Conservation (phyloP, 2,113 vertebrate species). For the Rallus limicola region DNA sequence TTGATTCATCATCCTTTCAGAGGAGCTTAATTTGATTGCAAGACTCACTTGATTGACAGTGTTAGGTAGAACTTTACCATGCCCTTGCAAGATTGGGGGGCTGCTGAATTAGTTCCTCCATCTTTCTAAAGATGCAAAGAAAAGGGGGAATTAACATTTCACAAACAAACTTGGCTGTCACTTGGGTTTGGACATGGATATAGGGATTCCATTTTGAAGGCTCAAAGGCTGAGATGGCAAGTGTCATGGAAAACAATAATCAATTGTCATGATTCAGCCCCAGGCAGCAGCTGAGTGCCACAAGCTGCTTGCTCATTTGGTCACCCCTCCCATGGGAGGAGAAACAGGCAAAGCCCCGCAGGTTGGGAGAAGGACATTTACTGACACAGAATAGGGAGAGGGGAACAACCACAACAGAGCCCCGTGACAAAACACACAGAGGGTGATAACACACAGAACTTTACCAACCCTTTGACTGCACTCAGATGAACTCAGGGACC, state of each 20-base stretch:
- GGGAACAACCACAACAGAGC: too few relatives aligned
- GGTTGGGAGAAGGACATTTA: too few relatives aligned
- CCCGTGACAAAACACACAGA: too few relatives aligned
- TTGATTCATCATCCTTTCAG: neutral
- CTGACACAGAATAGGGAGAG: too few relatives aligned
- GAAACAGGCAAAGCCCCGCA: too few relatives aligned
- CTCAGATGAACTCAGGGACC: too few relatives aligned
- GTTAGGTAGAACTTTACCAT: neutral
- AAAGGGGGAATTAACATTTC: neutral
- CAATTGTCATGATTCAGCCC: too few relatives aligned
- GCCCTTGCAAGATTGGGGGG: neutral
- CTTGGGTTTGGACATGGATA: neutral
- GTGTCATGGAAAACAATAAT: neutral
- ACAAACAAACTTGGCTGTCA: neutral
- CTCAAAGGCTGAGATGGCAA: neutral
- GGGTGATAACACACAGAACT: too few relatives aligned
- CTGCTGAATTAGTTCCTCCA: neutral
- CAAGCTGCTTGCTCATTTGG: too few relatives aligned
- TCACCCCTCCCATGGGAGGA: too few relatives aligned
- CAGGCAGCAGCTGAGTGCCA: too few relatives aligned
- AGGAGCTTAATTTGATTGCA: neutral
- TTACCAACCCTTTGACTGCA: too few relatives aligned
- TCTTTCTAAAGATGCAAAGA: neutral
- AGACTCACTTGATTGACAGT: neutral
- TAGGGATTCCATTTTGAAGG: neutral